Percentiles rank a stretch among this genome's conserved stretches.
Evolutionary conservation across 2,797 vertebrate species (phyloP).

Genomic region (Thaleichthys pacificus): DNA sequence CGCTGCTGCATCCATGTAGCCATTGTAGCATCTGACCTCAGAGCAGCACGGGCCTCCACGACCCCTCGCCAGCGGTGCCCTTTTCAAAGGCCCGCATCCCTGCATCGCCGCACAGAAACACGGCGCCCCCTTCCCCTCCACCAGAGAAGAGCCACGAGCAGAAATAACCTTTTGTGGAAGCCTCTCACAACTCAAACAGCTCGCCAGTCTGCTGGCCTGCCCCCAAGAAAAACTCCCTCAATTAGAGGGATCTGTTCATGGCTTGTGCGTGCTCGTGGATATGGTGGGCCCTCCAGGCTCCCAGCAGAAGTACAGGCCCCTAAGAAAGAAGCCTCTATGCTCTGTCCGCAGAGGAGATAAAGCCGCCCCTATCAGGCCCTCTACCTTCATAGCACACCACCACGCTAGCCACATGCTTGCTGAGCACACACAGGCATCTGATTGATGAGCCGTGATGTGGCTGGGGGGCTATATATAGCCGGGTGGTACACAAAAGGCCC

Average conservation of each 20-base stretch:
- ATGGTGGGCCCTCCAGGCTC: constrained; percentile 37
- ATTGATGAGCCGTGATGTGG: constrained; percentile 40
- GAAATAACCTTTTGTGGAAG: constrained; percentile 79
- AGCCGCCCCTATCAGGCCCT: constrained; percentile 17
- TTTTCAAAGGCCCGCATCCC: constrained; percentile 63
- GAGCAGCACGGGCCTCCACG: constrained; percentile 40
- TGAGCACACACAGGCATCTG: constrained; percentile 21
- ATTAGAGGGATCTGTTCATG: constrained; percentile 79
- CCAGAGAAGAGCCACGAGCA: constrained; percentile 45
- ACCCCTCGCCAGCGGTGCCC: constrained; percentile 40
- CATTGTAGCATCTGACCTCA: constrained; percentile 36
- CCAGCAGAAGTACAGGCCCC: constrained; percentile 12
- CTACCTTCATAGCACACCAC: neutral
- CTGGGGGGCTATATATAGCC: constrained; percentile 47
- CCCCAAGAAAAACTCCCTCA: constrained; percentile 83
- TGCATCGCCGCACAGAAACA: constrained; percentile 70
- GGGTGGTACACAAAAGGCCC: constrained; percentile 32
- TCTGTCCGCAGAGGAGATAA: constrained; percentile 26
- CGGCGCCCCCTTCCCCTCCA: constrained; percentile 34
- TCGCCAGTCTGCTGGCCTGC: constrained; percentile 77
- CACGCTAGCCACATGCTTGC: constrained; percentile 17
- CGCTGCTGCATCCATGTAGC: constrained; percentile 30
- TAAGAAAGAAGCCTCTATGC: constrained; percentile 39
- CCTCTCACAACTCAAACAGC: constrained; percentile 64
- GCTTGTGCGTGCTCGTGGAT: constrained; percentile 48